Base-by-base conservation (phyloP, 2,797 vertebrate species). In the Enoplosus armatus region DNA sequence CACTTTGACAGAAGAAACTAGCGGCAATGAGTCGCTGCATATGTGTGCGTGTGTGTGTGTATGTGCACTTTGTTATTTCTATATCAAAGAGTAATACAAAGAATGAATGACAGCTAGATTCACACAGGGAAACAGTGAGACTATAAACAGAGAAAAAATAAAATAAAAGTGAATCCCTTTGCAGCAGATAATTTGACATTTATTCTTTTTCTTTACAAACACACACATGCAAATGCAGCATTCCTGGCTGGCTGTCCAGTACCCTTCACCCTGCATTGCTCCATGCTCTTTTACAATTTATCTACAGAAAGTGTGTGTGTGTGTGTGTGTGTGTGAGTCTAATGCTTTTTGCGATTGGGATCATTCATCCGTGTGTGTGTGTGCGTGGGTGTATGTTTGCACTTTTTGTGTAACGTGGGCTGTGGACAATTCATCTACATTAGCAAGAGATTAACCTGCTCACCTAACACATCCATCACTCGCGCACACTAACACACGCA, bases 391-490 rank as follows among this genome's bases (percentile, higher is more conserved):
- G 61, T 53, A 43, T 43, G 80, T 82, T 80, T 80, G 75, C 84
- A 69, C 65, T 72, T 90, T 88, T 83, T 88, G 67, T 87, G 82
- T 80, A 85, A 91, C 84, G 50, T 80, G 82, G 66, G 54, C 81
- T 81, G 67, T 33, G 79, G 80, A 90, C 90, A 87, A 93, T 94
- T 94, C 86, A 91, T 94, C 93, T 91, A 92, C 91, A 94, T 94
- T 93, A 94, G 80, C 80, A 81, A 83, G 85, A 93, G 90, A 93
- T 93, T 93, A 93, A 93, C 92, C 91, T 87, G 83, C 86, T 92
- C 88, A 91, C 93, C 93, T 88, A 76, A 85, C 69, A 77, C 92
- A 93, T 93, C 91, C 89, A 93, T 93, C 93, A 93, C 80, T 41
- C 10, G 31, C 45, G 1, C 74, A 63, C 82, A n/a, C n/a, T n/a